Base-by-base conservation (phyloP, 2,888 invertebrate species). In the Spodoptera littoralis region DNA sequence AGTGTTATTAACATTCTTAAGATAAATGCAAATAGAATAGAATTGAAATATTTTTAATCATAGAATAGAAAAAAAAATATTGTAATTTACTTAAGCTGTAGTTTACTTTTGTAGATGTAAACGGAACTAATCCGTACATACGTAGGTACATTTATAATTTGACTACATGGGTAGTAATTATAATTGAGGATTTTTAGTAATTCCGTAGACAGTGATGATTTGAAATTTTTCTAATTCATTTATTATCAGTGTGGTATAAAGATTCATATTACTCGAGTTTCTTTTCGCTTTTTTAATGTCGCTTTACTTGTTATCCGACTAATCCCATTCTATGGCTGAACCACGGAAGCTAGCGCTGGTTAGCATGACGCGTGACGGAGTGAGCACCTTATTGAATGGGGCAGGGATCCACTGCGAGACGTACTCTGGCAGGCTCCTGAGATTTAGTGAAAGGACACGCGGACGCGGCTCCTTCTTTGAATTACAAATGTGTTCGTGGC, bases 321-420 rank as follows among this genome's bases (percentile, higher is more conserved):
- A 82, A 84, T 81, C 65, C 79, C 79, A 76, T 81, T 90, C 88
- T 88, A 88, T 94, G 94, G 89, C 93, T 94, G 94, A 93, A 93
- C 93, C 93, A 88, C 80, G 83, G 57, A 79, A 71, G 41, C 36
- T 36, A 36, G 36, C 50, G 48, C 41, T 12, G 53, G 48, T 72
- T 55, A 62, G 59, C 69, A 64, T 55, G 46, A 51, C 51, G 36
- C 46, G 53, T 59, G 62, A 62, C 72, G 65, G 49, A 73, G 64
- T 71, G 77, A 82, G 76, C 73, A 78, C 54, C 70, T 73, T 76
- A 79, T 63, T 67, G 76, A 67, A 78, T 77, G 73, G 78, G 70
- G 62, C 77, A 77, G 76, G 63, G 70, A 78, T 70, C 77, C 82
- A 77, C 71, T 79, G 82, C 82, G 85, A 84, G 83, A 80, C 76